Conservation (phyloP, 2,888 invertebrate species). For the Pollenia griseotomentosa region DNA sequence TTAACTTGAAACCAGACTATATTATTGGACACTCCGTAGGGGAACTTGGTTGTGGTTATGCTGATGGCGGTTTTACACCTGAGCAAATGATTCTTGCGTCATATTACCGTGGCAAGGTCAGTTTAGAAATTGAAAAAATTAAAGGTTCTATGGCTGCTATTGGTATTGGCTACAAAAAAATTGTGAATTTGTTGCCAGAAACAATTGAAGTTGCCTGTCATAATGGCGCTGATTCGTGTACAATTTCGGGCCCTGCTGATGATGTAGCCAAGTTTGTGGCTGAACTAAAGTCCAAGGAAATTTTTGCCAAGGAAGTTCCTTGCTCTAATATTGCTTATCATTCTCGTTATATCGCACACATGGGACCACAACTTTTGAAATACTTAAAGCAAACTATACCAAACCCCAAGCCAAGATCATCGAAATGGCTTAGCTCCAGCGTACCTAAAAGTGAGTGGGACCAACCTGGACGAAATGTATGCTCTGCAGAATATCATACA, state of each 20-base stretch:
- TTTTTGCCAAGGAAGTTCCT: slow-evolving; percentile 92
- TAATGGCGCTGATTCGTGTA: slow-evolving; percentile 92
- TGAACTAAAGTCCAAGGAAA: slow-evolving; percentile 87
- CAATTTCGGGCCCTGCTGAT: slow-evolving; percentile 93
- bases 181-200: slow-evolving; percentile 87
- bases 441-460: slow-evolving; percentile 89
- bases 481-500: slow-evolving; percentile 93
- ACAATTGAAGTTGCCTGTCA: slow-evolving; percentile 94
- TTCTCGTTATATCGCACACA: slow-evolving; percentile 90
- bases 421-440: slow-evolving; percentile 93
- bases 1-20: slow-evolving; percentile 88
- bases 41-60: slow-evolving; percentile 96
- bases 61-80: slow-evolving; percentile 94
- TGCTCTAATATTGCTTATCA: slow-evolving; percentile 95
- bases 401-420: slow-evolving; percentile 87
- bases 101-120: slow-evolving; percentile 91
- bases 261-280: slow-evolving; percentile 88
- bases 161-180: slow-evolving; percentile 87
- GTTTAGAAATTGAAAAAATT: slow-evolving; percentile 88
- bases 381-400: slow-evolving; percentile 88
- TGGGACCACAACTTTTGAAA: slow-evolving; percentile 87
- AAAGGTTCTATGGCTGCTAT: slow-evolving; percentile 94
- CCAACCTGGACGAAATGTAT: slow-evolving; percentile 86
- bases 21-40: slow-evolving; percentile 96
- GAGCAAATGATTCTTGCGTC: slow-evolving; percentile 94